A percentile compares a stretch with the other conserved stretches of the same genome.
phyloP scores from a whole-genome alignment of 2,888 invertebrate genomes.

The Mactromeris polynyma region DNA sequence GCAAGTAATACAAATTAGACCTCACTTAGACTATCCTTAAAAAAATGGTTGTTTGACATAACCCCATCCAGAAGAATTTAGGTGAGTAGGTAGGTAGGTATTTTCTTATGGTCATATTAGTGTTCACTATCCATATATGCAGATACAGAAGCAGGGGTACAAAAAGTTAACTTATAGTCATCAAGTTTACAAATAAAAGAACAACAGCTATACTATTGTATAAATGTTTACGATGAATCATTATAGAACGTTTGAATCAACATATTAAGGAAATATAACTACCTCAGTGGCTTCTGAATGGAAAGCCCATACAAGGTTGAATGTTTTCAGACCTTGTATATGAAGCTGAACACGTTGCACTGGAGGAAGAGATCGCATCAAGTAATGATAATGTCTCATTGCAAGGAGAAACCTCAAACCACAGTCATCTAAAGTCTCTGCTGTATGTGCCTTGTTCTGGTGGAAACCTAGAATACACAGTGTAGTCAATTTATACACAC shows the following conservation, averaged over 20 bases:
- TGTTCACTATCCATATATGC: no score
- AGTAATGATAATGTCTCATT: conserved; percentile 98
- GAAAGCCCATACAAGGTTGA: conserved; percentile 99
- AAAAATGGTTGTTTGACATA: no score
- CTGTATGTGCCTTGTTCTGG: conserved; percentile 35
- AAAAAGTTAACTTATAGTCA: no score
- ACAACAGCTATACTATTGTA: no score
- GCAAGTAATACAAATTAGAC: conserved; percentile 40
- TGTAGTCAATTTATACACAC: background rate
- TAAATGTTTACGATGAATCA: no score
- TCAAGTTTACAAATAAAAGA: no score
- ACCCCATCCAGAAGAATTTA: no score
- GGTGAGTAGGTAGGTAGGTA: no score
- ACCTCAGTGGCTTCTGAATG: conserved; percentile 98
- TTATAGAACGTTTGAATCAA: no score
- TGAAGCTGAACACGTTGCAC: conserved; percentile 95
- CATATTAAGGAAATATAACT: background rate
- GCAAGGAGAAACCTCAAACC: conserved; percentile 98
- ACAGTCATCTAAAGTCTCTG: conserved; percentile 94
- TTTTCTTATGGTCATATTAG: no score
- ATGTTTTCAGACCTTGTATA: conserved; percentile 90
- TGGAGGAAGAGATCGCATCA: conserved; percentile 96
- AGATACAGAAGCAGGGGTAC: no score
- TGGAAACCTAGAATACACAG: background rate
- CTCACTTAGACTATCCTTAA: no score